phyloP scores from a whole-genome alignment of 2,888 invertebrate genomes.

The Synergus gifuensis region DNA sequence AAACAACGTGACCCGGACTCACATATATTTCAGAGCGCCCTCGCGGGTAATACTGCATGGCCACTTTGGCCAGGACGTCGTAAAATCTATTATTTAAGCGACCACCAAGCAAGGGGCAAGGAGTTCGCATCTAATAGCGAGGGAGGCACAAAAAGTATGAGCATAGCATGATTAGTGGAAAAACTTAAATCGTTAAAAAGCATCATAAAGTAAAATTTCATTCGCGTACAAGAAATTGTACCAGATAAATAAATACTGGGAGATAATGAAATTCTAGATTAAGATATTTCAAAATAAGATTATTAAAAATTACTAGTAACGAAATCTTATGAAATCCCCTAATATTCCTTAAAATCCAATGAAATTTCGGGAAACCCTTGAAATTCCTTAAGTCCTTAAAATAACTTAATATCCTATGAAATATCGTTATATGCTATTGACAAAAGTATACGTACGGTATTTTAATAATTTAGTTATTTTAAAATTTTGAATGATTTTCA shows the following conservation, averaged over 20 bases:
- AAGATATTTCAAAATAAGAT: too few relatives aligned
- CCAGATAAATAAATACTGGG: neutral
- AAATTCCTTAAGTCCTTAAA: too few relatives aligned
- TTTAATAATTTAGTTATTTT: too few relatives aligned
- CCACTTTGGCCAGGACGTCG: constrained; percentile 59
- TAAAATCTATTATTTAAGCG: constrained; percentile 63
- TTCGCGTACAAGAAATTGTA: neutral
- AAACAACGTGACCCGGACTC: constrained; percentile 46
- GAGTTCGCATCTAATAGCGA: constrained; percentile 57
- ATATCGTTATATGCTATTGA: too few relatives aligned
- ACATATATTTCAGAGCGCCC: constrained; percentile 50
- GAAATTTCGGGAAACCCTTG: too few relatives aligned
- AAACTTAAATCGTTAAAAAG: neutral
- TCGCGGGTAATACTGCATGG: constrained; percentile 53
- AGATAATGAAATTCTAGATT: too few relatives aligned
- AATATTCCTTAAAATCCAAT: too few relatives aligned
- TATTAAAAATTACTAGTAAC: too few relatives aligned
- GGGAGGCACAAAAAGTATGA: constrained; percentile 26
- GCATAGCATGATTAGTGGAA: constrained; percentile 1
- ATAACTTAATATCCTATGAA: too few relatives aligned
- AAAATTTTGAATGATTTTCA: too few relatives aligned
- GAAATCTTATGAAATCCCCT: too few relatives aligned
- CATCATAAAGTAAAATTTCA: neutral
- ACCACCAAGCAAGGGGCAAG: constrained; percentile 53
- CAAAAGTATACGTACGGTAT: too few relatives aligned